Evolutionary conservation across 2,888 invertebrate species (phyloP), one percentile per base, ranked within the genome.

Genomic region (Microplitis deprimator): DNA sequence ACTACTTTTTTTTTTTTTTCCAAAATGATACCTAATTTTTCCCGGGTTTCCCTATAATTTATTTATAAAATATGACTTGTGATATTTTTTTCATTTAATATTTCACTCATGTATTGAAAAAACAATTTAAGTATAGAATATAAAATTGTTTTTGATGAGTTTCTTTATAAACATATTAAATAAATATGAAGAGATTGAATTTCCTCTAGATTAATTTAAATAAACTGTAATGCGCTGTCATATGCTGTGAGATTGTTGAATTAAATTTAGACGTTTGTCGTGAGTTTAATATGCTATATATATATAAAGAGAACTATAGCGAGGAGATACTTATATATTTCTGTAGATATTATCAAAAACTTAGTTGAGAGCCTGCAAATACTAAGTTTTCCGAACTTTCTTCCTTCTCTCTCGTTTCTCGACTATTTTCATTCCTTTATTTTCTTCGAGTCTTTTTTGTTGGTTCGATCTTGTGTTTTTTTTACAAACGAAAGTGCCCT

Each of bases 381-480:
- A 50, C 50, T 5, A 50, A 50, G 50, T 50, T 50, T 50, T 13
- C 50, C 8, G 13, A 50, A 50, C 50, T 50, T 50, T 50, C 13
- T 50, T 50, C 50, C 13, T 0, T 50, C 50, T 50, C 13, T 8
- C 70, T 70, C 38, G 29, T 41, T 41, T 41, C 40, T 41, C 8
- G 5, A 10, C 41, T 16, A 40, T 68, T 41, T 68, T 29, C n/a
- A 39, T 70, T 29, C 29, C 70, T 29, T 13, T 69, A 41, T 38
- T 20, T 50, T 17, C 50, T 50, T 69, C 10, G 8, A 20, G 13
- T 69, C 29, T 71, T n/a, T 62, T 39, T 65, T 65, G 39, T 70
- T 39, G 71, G 61, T 60, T 62, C 40, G 38, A 61, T 39, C 10
- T 29, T 3, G 71, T 29, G 61, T 10, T 10, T 50, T 50, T 50